These are phyloP conservation scores for Chelonus insularis DNA, from an alignment of 1,140 invertebrate genomes.

Conservation along the genomic window DNA sequence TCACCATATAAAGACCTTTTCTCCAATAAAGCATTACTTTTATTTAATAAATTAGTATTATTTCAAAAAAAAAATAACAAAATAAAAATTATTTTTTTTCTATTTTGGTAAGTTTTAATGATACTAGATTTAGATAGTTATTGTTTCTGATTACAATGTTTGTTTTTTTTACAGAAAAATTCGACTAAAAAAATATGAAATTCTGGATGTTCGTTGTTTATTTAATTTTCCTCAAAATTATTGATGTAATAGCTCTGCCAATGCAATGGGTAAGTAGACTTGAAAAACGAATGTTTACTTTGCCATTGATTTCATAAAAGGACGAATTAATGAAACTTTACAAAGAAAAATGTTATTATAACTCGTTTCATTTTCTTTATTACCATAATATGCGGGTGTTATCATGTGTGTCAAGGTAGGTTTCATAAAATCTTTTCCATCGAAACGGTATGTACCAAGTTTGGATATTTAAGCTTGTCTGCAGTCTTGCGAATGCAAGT, in stretches of 20 bases:
- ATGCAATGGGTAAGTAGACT: not conserved
- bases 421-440: not conserved
- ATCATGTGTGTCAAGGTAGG: conserved; percentile 21
- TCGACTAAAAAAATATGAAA: too few species aligned
- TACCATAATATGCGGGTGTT: conserved; percentile 13
- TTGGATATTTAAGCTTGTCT: conserved; percentile 17
- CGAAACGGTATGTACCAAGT: not conserved
- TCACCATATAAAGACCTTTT: too few species aligned
- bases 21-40: too few species aligned
- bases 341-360: not conserved
- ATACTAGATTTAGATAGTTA: too few species aligned
- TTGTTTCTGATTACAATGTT: too few species aligned
- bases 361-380: not conserved
- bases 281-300: not conserved
- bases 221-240: not conserved
- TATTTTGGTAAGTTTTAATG: too few species aligned
- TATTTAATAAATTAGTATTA: too few species aligned
- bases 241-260: not conserved
- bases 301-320: not conserved
- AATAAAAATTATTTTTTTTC: too few species aligned
- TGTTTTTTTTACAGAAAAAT: too few species aligned
- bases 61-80: too few species aligned
- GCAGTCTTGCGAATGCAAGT: not conserved
- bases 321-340: not conserved
- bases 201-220: too few species aligned